Evolutionary conservation across 2,888 invertebrate species (phyloP), one percentile per base, ranked within the genome.

Genomic region (Drosophila nigricruria): DNA sequence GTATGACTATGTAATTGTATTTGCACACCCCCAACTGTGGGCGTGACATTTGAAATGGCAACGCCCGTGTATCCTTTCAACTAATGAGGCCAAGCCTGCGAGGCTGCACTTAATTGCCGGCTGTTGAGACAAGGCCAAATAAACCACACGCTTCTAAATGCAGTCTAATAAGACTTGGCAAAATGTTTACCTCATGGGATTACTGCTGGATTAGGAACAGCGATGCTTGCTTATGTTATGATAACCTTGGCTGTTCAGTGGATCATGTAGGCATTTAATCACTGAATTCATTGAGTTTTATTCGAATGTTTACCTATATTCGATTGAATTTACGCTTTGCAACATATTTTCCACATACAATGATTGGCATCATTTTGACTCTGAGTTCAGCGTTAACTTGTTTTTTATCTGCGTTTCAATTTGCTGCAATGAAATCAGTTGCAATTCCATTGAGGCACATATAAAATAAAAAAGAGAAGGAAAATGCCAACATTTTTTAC

Each of bases 1-100:
- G 89, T 84, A 71, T 89, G 84, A 81, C 78, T 88, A 83, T 84
- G 70, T 84, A 88, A 87, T 86, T 88, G 87, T 84, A 78, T 87
- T 88, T 85, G 73, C 79, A 66, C 61, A 65, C 62, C 57, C 54
- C 25, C 72, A 36, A 18, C 57, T 58, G 56, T 66, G 53, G 58
- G 50, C 71, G 67, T 61, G 63, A 70, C 70, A 71, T 49, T 57
- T 70, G 71, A 60, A 62, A 72, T 53, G 47, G 58, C 47, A 66
- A 54, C 30, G 23, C 34, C 40, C 45, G 36, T 18, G 47, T 57
- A 84, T 78, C 79, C 80, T 79, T 77, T 73, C 62, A 53, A 63
- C 81, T 88, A 89, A 89, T 83, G 89, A 87, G 83, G 65, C 72
- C 57, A 47, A 69, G 71, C 52, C 50, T 25, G 43, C 36, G 54